Conservation (phyloP, 2,113 vertebrate species). For the Chinchilla lanigera region DNA sequence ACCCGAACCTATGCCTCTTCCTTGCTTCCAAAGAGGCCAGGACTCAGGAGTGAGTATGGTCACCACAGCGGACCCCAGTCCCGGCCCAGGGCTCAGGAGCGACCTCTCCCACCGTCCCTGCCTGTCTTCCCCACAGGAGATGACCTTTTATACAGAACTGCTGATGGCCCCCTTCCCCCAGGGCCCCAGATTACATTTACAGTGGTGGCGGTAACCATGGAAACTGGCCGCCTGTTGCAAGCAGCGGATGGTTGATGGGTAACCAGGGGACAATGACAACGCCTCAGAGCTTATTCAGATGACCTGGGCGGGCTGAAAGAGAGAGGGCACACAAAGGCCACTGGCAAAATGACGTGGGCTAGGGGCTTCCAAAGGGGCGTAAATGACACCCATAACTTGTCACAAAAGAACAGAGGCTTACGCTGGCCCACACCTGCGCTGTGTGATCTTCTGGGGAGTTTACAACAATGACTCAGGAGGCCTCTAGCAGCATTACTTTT, state of each 20-base stretch:
- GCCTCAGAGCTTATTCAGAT: slow-evolving; percentile 75
- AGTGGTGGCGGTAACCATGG: slow-evolving; percentile 82
- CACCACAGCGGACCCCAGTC: background rate
- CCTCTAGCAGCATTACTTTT: accelerated
- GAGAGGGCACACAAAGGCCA: slow-evolving; percentile 66
- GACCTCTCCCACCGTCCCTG: background rate
- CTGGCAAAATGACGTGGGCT: slow-evolving; percentile 6
- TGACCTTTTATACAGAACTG: background rate
- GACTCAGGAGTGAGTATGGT: accelerated
- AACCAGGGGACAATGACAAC: slow-evolving; percentile 86
- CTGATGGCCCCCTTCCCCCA: slow-evolving; percentile 37
- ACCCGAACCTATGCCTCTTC: background rate
- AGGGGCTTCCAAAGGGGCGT: background rate
- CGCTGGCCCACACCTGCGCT: background rate
- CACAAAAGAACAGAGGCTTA: slow-evolving; percentile 39
- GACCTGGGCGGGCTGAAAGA: slow-evolving; percentile 61
- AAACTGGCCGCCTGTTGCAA: slow-evolving; percentile 64
- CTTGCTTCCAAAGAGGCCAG: background rate
- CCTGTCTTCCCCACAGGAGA: slow-evolving; percentile 38
- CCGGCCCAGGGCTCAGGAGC: background rate
- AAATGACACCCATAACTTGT: slow-evolving; percentile 61
- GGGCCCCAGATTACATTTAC: slow-evolving; percentile 80
- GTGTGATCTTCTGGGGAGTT: slow-evolving; percentile 43
- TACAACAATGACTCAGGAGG: background rate
- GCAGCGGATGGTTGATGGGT: slow-evolving; percentile 86